Percentiles rank a stretch among this genome's conserved stretches.
Conservation (phyloP, 2,113 vertebrate species). For the Ginglymostoma cirratum region DNA sequence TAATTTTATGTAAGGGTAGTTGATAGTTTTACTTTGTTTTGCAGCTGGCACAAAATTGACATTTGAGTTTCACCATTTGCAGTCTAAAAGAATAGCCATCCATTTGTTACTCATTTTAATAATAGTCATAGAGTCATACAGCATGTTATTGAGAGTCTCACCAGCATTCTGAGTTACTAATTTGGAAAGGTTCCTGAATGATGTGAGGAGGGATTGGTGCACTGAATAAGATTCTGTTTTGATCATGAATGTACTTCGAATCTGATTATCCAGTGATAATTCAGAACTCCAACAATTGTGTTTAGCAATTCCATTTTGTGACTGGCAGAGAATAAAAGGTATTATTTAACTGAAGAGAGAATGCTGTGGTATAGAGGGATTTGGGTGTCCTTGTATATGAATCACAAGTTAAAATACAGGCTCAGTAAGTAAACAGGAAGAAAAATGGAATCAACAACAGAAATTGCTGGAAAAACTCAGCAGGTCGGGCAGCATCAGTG, state of each 20-base stretch:
- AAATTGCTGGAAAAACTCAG: no score
- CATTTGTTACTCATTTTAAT: not conserved
- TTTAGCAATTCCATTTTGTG: not conserved
- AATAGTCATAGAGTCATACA: not conserved
- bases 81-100: not conserved
- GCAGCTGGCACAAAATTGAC: not conserved
- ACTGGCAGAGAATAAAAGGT: not conserved
- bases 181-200: not conserved
- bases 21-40: not conserved
- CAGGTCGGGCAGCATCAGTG: no score
- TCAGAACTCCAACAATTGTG: not conserved
- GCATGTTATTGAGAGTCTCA: not conserved
- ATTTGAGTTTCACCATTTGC: not conserved
- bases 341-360: not conserved
- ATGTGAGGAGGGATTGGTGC: not conserved
- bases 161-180: not conserved
- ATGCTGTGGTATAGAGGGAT: not conserved
- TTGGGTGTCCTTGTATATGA: not conserved
- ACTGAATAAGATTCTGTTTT: not conserved
- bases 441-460: no score
- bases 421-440: not conserved
- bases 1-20: not conserved
- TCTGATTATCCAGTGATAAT: not conserved
- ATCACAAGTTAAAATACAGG: not conserved
- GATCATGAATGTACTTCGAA: not conserved